Conservation (phyloP, 2,888 invertebrate species). For the Tiphia femorata region DNA sequence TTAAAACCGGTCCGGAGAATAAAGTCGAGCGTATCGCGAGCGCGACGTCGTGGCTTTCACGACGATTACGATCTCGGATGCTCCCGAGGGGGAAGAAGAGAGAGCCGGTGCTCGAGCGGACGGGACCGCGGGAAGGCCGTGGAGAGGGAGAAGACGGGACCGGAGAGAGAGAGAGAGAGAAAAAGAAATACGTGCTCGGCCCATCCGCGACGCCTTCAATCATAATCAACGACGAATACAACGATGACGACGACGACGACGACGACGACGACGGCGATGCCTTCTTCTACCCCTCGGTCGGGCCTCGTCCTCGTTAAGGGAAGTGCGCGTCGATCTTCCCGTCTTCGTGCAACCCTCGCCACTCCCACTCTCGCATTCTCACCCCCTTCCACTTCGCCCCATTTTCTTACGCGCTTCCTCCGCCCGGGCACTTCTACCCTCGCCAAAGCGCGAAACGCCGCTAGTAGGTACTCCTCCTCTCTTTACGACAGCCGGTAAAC, state of each 20-base stretch:
- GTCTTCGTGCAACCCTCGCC: background rate
- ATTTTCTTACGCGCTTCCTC: background rate
- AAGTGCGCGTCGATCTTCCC: slow-evolving; percentile 15
- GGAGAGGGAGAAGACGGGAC: background rate
- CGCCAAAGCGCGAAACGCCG: slow-evolving; percentile 2
- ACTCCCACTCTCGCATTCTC: background rate
- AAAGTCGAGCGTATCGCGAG: background rate
- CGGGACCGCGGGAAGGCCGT: background rate
- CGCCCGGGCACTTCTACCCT: background rate
- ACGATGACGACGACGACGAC: background rate
- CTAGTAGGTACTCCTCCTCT: too few species aligned
- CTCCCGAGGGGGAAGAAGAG: background rate
- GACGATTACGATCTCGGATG: background rate
- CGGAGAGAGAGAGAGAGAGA: background rate
- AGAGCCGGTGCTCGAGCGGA: background rate
- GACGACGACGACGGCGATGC: background rate
- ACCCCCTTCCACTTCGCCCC: background rate
- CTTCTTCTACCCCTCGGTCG: background rate
- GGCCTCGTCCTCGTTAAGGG: slow-evolving; percentile 14
- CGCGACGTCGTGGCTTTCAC: background rate
- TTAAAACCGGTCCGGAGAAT: background rate
- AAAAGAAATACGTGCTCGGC: background rate
- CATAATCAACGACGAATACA: slow-evolving; percentile 2
- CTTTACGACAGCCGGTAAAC: slow-evolving; percentile 13
- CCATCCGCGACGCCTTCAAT: slow-evolving; percentile 6